Conservation (phyloP, 2,888 invertebrate genomes). For the Hedya salicella region DNA sequence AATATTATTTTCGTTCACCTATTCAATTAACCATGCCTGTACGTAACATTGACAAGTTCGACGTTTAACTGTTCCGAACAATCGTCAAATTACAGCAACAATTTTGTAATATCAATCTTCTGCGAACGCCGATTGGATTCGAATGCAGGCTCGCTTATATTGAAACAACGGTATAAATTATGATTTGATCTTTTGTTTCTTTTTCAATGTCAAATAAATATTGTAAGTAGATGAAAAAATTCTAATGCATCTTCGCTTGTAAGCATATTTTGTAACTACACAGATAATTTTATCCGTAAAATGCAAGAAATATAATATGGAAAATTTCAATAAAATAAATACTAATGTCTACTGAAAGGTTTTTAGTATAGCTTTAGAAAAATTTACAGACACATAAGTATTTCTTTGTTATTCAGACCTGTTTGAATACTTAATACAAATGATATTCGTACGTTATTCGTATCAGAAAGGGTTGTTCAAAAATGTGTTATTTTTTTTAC, state of each 20-base stretch:
- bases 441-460: too few species aligned
- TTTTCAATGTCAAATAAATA: background rate
- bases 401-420: background rate
- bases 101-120: slow-evolving; percentile 12
- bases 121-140: background rate
- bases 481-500: too few species aligned
- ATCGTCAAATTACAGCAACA: slow-evolving; percentile 10
- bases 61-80: slow-evolving; percentile 3
- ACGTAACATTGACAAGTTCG: background rate
- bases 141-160: background rate
- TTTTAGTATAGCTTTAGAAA: background rate
- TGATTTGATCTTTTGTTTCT: background rate
- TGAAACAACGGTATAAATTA: background rate
- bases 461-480: too few species aligned
- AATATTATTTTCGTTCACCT: background rate
- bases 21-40: background rate
- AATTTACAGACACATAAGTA: background rate
- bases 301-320: slow-evolving; percentile 1
- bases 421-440: too few species aligned
- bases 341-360: background rate
- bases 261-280: background rate
- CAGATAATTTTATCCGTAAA: slow-evolving; percentile 7
- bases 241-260: slow-evolving; percentile 1
- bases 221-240: slow-evolving; percentile 10
- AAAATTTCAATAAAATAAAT: slow-evolving; percentile 6